Evolutionary conservation across 1,140 invertebrate species (phyloP).

Genomic region (Drosophila ercepeae): DNA sequence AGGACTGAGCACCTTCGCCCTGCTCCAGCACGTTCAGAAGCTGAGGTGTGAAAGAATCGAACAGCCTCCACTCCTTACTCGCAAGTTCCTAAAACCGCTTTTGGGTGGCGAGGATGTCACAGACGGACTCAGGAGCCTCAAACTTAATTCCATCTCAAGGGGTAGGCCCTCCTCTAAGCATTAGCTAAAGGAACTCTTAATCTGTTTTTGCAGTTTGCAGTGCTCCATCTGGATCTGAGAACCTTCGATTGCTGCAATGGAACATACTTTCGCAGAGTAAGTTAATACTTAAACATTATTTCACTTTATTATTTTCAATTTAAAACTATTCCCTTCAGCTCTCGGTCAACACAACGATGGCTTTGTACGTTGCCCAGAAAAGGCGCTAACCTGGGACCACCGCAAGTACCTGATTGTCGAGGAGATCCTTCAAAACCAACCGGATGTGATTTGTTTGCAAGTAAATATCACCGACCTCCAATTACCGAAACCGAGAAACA

Average conservation of each 20-base stretch:
- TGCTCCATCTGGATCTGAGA: constrained; percentile 56
- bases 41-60: constrained; percentile 58
- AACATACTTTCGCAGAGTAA: constrained; percentile 91
- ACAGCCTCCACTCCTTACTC: constrained; percentile 62
- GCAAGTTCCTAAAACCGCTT: constrained; percentile 66
- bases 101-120: constrained; percentile 57
- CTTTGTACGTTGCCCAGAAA: constrained; percentile 89
- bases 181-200: background rate
- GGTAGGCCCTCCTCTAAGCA: constrained; percentile 17
- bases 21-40: constrained; percentile 85
- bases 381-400: constrained; percentile 89
- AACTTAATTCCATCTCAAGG: constrained; percentile 84
- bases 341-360: constrained; percentile 89
- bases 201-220: constrained; percentile 52
- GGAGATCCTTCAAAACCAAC: constrained; percentile 88
- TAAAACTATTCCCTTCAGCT: too few species aligned
- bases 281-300: constrained; percentile 22
- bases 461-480: constrained; percentile 33
- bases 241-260: constrained; percentile 89
- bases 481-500: background rate
- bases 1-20: constrained; percentile 84
- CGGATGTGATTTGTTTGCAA: constrained; percentile 91
- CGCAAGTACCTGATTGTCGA: constrained; percentile 89
- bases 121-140: constrained; percentile 83
- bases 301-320: too few species aligned